Base-by-base conservation (phyloP, 1,140 invertebrate species). In the fruit fly (Drosophila melanogaster) region DNA sequence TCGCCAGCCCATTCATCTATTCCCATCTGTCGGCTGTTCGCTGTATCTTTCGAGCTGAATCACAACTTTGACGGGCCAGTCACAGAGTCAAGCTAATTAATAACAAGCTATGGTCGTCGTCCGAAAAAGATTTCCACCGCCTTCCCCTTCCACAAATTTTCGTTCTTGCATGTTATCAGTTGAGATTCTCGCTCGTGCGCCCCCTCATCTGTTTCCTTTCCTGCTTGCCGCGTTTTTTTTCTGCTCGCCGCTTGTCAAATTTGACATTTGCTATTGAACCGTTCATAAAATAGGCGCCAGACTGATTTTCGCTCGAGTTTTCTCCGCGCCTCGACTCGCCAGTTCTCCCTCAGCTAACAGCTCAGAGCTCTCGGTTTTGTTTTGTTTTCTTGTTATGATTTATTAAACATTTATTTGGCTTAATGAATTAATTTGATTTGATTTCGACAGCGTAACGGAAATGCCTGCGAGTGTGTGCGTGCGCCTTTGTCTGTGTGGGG, bases 391-490 rank as follows among this genome's bases (percentile, higher is more conserved):
- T 83, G 62, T 67, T 79, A 72, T 87, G 66, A 87, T 87, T 87
- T 89, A 87, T 87, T 79, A 77, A 79, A 87, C 76, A 87, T 87
- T 87, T 70, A 87, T 80, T 87, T 87, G 71, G 76, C 64, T 77
- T 83, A 81, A 87, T 87, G 83, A 87, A 87, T 87, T 87, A 87
- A 89, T 87, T 79, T 87, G 79, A 83, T 87, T 83, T 83, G 53
- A 79, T 81, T 87, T 72, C 70, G 54, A 87, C 81, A 77, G 58
- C 58, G 73, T 69, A 80, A 81, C 58, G 74, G 61, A 77, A 69
- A 64, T 46, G 11, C 17, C 12, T 49, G 41, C 58, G 37, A 8
- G 10, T 35, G 15, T 50, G n/a, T 51, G 33, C 38, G 35, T 58
- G 44, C 61, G 64, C 49, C 60, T 46, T 59, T 62, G 56, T 58